Conservation (phyloP, 2,113 vertebrate species). For the Rhizomys pruinosus region DNA sequence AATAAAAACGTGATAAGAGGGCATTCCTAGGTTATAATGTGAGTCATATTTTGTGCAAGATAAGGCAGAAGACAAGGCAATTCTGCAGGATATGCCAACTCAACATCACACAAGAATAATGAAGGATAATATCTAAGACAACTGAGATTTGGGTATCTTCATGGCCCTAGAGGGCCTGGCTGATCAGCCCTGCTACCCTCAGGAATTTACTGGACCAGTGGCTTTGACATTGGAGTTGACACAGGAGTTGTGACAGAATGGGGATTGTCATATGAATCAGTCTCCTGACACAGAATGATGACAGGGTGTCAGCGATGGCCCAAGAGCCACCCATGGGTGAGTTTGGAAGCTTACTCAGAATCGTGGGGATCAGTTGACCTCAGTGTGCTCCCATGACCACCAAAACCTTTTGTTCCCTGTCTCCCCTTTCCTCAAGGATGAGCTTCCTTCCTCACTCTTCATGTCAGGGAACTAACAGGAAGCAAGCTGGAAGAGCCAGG, state of each 20-base stretch:
- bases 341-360: neutral
- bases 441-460: neutral
- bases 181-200: neutral
- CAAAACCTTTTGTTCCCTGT: neutral
- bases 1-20: neutral
- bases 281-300: neutral
- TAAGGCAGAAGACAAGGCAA: neutral
- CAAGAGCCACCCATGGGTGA: neutral
- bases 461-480: neutral
- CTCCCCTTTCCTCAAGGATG: neutral
- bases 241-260: neutral
- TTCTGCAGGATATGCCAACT: neutral
- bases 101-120: neutral
- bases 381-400: neutral
- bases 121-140: neutral
- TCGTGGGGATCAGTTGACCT: neutral
- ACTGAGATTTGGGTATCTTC: neutral
- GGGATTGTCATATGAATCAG: neutral
- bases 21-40: neutral
- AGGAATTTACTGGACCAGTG: neutral
- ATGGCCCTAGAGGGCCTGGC: neutral
- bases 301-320: neutral
- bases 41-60: neutral
- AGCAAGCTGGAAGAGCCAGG: no score
- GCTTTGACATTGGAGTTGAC: neutral